These are phyloP conservation scores for Notarius quadriscutis DNA, from an alignment of 2,113 vertebrate genomes.

Conservation along the genomic window DNA sequence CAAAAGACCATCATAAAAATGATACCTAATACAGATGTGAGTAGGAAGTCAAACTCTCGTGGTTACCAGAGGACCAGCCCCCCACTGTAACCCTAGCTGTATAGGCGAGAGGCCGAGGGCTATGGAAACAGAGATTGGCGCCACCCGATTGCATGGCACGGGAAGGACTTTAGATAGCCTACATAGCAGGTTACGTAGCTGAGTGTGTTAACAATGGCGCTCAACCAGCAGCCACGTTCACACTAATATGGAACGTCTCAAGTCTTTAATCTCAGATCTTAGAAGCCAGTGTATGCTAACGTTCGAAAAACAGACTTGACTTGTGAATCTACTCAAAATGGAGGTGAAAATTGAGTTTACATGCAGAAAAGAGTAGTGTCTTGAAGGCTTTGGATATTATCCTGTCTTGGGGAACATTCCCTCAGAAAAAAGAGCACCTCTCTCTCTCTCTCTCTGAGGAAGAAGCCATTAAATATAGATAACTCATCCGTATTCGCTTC, in stretches of 20 bases:
- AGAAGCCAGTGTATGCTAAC: background rate
- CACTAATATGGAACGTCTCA: background rate
- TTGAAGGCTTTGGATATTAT: background rate
- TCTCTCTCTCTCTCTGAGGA: slow-evolving; percentile 19
- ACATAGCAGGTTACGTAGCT: background rate
- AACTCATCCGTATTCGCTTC: slow-evolving; percentile 73
- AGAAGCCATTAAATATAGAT: slow-evolving; percentile 77
- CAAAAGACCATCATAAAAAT: no score
- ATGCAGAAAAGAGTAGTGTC: background rate
- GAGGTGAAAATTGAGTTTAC: background rate
- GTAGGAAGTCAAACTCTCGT: no score
- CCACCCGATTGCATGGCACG: no score
- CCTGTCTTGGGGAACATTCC: background rate
- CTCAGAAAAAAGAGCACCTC: slow-evolving; percentile 1
- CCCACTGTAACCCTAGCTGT: no score
- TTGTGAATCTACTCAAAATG: background rate
- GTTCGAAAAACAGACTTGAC: background rate
- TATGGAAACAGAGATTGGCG: no score
- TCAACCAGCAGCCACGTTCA: background rate
- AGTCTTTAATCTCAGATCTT: background rate
- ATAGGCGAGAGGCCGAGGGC: no score
- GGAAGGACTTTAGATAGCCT: background rate
- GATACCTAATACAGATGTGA: no score
- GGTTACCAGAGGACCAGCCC: no score
- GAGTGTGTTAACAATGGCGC: background rate